These are phyloP conservation scores for Drosophila punjabiensis DNA, from an alignment of 1,140 invertebrate genomes.

Conservation along the genomic window DNA sequence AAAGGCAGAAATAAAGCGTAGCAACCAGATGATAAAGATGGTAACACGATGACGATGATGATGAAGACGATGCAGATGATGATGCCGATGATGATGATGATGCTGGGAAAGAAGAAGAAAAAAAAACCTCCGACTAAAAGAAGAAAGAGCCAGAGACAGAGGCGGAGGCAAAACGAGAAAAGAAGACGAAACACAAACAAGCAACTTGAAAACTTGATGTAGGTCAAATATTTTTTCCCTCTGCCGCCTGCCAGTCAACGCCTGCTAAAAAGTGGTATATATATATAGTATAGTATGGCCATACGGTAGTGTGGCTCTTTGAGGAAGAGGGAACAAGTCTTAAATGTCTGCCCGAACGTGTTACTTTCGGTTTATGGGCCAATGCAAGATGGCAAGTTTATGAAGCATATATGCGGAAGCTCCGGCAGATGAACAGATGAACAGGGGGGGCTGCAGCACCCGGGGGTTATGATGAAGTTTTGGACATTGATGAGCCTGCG, in stretches of 20 bases:
- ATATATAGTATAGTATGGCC: constrained; percentile 4
- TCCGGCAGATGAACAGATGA: background rate
- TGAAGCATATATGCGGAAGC: constrained; percentile 62
- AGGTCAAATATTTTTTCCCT: constrained; percentile 75
- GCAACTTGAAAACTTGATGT: constrained; percentile 84
- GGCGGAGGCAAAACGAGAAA: constrained; percentile 27
- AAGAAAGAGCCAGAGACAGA: constrained; percentile 35
- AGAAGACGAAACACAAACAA: constrained; percentile 74
- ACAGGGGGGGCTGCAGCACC: constrained; percentile 10
- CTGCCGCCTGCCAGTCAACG: constrained; percentile 48
- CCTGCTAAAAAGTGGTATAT: constrained; percentile 40
- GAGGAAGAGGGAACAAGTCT: constrained; percentile 43
- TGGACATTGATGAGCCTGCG: constrained; percentile 47
- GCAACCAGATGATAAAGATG: constrained; percentile 39
- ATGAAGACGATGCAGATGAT: constrained; percentile 34
- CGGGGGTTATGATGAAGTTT: constrained; percentile 47
- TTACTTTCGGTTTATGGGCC: constrained; percentile 77
- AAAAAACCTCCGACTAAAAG: constrained; percentile 53
- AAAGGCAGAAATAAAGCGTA: constrained; percentile 53
- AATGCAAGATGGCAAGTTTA: constrained; percentile 77
- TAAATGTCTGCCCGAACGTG: constrained; percentile 53
- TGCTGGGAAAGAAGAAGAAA: constrained; percentile 44
- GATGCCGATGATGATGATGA: constrained; percentile 27
- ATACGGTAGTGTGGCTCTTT: constrained; percentile 20
- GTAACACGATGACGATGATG: constrained; percentile 27